Base-by-base conservation (phyloP, 2,797 vertebrate genomes). In the Cuculus canorus region DNA sequence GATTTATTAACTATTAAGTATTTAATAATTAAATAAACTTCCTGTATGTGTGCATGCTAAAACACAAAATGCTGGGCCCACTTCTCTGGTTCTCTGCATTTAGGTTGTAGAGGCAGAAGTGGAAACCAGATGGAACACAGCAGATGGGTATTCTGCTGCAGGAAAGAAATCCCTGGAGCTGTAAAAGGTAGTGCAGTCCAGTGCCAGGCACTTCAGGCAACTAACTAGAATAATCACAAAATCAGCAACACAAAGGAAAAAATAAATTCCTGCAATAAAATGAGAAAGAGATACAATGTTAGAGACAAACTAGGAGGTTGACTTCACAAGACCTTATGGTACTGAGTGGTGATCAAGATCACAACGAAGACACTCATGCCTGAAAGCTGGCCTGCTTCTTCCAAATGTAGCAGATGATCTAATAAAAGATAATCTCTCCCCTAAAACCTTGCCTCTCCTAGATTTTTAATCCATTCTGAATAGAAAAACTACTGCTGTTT, bases 141-240 rank as follows among this genome's bases (percentile, higher is more conserved):
- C 89, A 96, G 87, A 93, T 82, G 87, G 69, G 69, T 59, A 69
- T 88, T 94, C 84, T 86, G 84, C 65, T 78, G 65, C 52, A 75
- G 45, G 48, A 88, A 54, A 85, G 19, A 80, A 86, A 19, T 90
- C 82, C 76, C 76, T 78, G 69, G 76, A 87, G 79, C 65, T 82
- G 65, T 45, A 81, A 92, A 95, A 88, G 35, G 65, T 90, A 96
- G 76, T 37, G 54, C 37, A 90, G 81, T 81, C 59, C 82, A 87
- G 43, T 27, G 86, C 93, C 91, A 64, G 53, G 80, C 10, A 64
- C 65, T 80, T 86, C 73, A 84, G 66, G 72, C 39, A 90, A 88
- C 43, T 92, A 89, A 93, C 43, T 59, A 39, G 47, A 95, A 92
- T 60, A 91, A 90, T 54, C 78, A 78, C 10, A 35, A 88, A 91